Evolutionary conservation across 2,113 vertebrate genomes (phyloP).

Genomic region (Thunnus thynnus): DNA sequence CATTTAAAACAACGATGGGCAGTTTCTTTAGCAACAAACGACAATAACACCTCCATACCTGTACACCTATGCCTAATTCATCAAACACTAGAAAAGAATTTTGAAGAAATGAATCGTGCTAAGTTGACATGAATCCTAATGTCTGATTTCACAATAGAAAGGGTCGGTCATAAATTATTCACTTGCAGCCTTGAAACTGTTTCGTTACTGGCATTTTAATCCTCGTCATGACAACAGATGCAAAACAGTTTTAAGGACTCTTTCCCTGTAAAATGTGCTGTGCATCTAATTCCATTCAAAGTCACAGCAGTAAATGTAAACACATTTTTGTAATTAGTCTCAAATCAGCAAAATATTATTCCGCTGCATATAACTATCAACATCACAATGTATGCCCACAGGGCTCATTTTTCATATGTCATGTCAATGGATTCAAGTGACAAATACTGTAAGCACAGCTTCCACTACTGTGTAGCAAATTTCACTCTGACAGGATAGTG

Average conservation of each 20-base stretch:
- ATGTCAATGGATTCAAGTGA: conserved; percentile 29
- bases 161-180: background rate
- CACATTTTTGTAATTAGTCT: conserved; percentile 7
- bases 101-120: no score
- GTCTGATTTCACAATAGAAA: no score
- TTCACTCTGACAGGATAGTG: conserved; percentile 51
- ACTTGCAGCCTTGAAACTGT: background rate
- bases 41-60: no score
- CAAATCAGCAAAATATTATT: background rate
- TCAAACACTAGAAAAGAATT: no score
- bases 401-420: conserved; percentile 10
- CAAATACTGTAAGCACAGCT: conserved; percentile 46
- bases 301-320: background rate
- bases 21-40: no score
- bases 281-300: background rate
- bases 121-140: background rate
- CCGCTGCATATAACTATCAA: background rate
- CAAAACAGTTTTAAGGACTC: no score
- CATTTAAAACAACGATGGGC: no score
- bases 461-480: conserved; percentile 34
- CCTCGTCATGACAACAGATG: no score
- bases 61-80: no score
- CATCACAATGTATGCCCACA: background rate
- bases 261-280: no score
- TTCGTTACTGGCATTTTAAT: no score